Evolutionary conservation across 2,797 vertebrate genomes (phyloP).

Genomic region (Pseudochromis fuscus): DNA sequence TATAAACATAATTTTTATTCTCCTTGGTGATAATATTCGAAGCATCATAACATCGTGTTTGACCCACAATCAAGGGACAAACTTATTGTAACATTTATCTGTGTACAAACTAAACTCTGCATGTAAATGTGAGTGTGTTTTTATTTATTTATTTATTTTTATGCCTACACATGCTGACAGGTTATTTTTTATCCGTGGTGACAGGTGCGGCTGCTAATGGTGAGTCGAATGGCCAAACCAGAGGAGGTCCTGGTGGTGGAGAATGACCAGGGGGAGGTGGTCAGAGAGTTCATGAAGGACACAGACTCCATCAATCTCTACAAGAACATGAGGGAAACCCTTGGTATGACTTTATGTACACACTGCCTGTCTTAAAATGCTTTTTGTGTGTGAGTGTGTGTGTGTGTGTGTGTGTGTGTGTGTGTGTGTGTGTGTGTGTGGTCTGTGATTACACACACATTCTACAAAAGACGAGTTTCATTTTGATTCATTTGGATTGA

Average conservation of each 20-base stretch:
- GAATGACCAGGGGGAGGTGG: slow-evolving; percentile 99
- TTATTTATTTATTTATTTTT: too few species aligned
- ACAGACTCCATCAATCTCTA: slow-evolving; percentile 99
- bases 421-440: too few species aligned
- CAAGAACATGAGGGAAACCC: slow-evolving; percentile 99
- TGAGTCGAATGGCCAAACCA: slow-evolving; percentile 99
- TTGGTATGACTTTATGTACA: too few species aligned
- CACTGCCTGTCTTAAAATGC: neutral
- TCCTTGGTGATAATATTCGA: slow-evolving; percentile 1
- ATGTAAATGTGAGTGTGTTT: neutral
- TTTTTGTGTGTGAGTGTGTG: too few species aligned
- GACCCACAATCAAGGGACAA: too few species aligned
- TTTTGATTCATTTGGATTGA: too few species aligned
- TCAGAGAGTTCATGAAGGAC: slow-evolving; percentile 99
- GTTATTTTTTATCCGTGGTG: slow-evolving; percentile 33
- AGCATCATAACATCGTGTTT: neutral
- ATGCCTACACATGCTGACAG: slow-evolving; percentile 38
- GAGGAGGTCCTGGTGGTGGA: slow-evolving; percentile 98
- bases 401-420: too few species aligned
- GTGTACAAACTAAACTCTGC: neutral
- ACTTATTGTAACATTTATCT: too few species aligned
- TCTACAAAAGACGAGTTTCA: too few species aligned
- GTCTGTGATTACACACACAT: too few species aligned
- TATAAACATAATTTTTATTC: slow-evolving; percentile 8
- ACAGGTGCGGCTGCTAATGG: slow-evolving; percentile 96